These are phyloP conservation scores for Benitochromis conjunctus DNA, from an alignment of 2,113 vertebrate species.

Conservation along the genomic window DNA sequence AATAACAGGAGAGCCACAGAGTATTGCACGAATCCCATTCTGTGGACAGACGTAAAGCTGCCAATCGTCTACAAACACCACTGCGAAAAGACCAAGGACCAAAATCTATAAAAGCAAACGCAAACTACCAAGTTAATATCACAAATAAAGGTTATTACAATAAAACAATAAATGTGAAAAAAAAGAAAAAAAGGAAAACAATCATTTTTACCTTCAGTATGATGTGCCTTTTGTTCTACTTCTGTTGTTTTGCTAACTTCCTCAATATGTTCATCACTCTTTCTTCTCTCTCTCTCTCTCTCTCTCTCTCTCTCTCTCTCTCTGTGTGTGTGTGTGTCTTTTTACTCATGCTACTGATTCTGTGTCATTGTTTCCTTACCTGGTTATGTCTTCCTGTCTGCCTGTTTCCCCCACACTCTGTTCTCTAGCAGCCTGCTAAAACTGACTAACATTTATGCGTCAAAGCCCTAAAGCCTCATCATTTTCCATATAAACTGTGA, in stretches of 20 bases:
- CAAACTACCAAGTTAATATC: not conserved
- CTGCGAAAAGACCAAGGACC: not conserved
- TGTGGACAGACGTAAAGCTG: not conserved
- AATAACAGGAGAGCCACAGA: conserved; percentile 11
- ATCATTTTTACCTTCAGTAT: conserved; percentile 23
- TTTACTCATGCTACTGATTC: not conserved
- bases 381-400: conserved; percentile 39
- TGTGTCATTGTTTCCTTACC: conserved; percentile 66
- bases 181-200: not conserved
- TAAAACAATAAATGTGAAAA: not conserved
- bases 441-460: not conserved
- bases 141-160: not conserved
- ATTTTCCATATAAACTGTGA: conserved; percentile 33
- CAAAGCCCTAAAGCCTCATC: conserved; percentile 1
- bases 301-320: not conserved
- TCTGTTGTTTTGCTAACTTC: conserved; percentile 10
- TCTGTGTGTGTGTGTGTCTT: not conserved
- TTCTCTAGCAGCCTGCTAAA: not conserved
- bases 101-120: not conserved
- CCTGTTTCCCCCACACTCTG: conserved; percentile 30
- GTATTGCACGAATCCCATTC: conserved; percentile 44
- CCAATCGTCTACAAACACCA: not conserved
- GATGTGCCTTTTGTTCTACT: not conserved
- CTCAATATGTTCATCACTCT: conserved; percentile 6
- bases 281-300: not conserved